Evolutionary conservation across 92 coral and sea anemone genomes (phyloP), one percentile per base, ranked within the genome.

Genomic region (Phenganax marumi): DNA sequence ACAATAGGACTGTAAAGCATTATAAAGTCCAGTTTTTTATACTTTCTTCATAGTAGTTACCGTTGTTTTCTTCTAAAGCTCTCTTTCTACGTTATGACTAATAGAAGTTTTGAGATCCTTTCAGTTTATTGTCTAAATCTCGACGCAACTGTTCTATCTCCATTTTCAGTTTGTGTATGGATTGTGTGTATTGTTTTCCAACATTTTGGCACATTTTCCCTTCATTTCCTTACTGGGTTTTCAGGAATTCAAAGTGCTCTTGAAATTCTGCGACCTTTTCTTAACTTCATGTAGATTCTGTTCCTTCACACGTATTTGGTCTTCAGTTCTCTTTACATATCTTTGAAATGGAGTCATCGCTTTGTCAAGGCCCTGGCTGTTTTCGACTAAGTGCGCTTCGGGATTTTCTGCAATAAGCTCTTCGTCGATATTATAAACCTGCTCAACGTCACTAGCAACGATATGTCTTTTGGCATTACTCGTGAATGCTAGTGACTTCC

Each of bases 1-100:
- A 58, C 65, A 58, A 18, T 13, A 58, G 8, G n/a, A 58, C 23
- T 14, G 65, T 58, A 58, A 58, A 58, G 65, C 65, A 58, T 58
- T 3, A 58, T 58, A 58, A 13, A 18, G 65, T 58, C 65, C 65
- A 58, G 65, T 58, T 58, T 58, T 58, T 58, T 58, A 58, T 58
- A 58, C 23, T 6, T 13, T 19, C 65, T 58, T 58, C 65, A 0
- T 58, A 13, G 23, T 18, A 58, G 23, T 58, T 58, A n/a, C n/a
- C n/a, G n/a, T 18, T 58, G 65, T 58, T 58, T 58, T 58, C 65
- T 18, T 58, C 65, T 18, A 18, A 13, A 58, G 65, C 65, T 58
- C 6, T 58, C 23, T 13, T 18, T 58, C 65, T 13, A 58, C 21
- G 23, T 58, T 58, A 58, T 58, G 65, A 58, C n/a, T 58, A 18